phyloP scores from a whole-genome alignment of 2,888 invertebrate genomes.

The Allygus modestus region DNA sequence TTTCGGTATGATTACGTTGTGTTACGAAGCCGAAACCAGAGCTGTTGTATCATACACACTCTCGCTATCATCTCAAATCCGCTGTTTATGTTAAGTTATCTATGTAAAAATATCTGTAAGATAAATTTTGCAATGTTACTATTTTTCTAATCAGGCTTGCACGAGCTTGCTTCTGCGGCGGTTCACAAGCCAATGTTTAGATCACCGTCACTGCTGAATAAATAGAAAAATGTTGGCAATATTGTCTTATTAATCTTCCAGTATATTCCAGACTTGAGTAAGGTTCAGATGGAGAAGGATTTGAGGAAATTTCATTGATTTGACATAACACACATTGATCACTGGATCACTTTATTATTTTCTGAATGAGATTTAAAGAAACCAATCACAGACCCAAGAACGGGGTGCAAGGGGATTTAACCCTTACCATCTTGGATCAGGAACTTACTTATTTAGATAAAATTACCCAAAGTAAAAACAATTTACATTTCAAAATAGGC shows the following conservation, averaged over 20 bases:
- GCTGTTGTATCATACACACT: slow-evolving; percentile 51
- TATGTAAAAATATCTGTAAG: slow-evolving; percentile 56
- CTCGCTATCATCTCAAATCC: background rate
- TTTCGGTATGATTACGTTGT: background rate
- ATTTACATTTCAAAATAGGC: too few species aligned
- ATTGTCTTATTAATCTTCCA: slow-evolving; percentile 20
- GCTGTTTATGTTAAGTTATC: slow-evolving; percentile 47
- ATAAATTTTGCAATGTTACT: slow-evolving; percentile 63
- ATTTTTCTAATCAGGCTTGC: slow-evolving; percentile 62
- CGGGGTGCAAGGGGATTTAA: too few species aligned
- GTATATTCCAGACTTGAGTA: too few species aligned
- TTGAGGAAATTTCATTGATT: too few species aligned
- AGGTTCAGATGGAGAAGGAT: too few species aligned
- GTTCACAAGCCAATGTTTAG: slow-evolving; percentile 38
- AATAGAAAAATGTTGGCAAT: slow-evolving; percentile 55
- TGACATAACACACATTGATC: too few species aligned
- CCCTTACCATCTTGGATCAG: too few species aligned
- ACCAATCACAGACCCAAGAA: too few species aligned
- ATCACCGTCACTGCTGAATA: slow-evolving; percentile 58
- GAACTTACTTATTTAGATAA: too few species aligned
- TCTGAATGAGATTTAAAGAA: too few species aligned
- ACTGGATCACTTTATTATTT: too few species aligned
- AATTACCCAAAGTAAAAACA: too few species aligned
- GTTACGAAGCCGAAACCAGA: background rate
- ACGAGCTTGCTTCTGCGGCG: slow-evolving; percentile 48